Conservation (phyloP, 2,797 vertebrate genomes). For the Pteronotus mesoamericanus region DNA sequence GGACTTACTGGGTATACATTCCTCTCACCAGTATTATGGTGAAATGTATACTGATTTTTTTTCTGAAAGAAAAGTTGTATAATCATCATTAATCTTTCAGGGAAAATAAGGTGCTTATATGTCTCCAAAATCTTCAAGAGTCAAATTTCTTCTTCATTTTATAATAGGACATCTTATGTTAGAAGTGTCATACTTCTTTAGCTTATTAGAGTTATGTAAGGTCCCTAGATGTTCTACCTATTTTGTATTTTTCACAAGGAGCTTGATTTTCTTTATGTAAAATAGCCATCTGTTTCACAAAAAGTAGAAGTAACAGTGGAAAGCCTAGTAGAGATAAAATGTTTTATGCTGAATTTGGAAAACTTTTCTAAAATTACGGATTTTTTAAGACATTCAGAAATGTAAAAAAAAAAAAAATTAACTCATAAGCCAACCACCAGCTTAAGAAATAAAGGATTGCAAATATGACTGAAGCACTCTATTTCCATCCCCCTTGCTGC, state of each 20-base stretch:
- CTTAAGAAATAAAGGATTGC: background rate
- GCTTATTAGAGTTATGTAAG: background rate
- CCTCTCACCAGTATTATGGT: background rate
- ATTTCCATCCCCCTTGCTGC: background rate
- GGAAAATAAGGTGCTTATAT: background rate
- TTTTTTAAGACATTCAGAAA: constrained; percentile 29
- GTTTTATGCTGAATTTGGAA: background rate
- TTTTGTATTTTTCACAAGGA: background rate
- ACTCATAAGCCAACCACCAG: background rate
- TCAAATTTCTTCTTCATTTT: background rate
- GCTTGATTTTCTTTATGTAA: constrained; percentile 19
- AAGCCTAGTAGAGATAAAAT: background rate
- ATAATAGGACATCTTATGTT: background rate
- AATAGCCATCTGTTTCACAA: constrained; percentile 2
- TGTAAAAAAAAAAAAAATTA: background rate
- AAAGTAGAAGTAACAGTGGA: constrained; percentile 5
- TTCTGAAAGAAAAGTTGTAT: background rate
- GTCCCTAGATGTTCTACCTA: background rate
- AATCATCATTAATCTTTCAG: background rate
- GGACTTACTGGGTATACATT: background rate
- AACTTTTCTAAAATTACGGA: constrained; percentile 14
- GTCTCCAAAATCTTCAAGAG: background rate
- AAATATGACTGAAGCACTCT: background rate
- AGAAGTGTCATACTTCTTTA: background rate
- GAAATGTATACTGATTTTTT: background rate